Evolutionary conservation across 2,888 invertebrate genomes (phyloP), one percentile per base, ranked within the genome.

Genomic region (Tetheella fluctuosa): DNA sequence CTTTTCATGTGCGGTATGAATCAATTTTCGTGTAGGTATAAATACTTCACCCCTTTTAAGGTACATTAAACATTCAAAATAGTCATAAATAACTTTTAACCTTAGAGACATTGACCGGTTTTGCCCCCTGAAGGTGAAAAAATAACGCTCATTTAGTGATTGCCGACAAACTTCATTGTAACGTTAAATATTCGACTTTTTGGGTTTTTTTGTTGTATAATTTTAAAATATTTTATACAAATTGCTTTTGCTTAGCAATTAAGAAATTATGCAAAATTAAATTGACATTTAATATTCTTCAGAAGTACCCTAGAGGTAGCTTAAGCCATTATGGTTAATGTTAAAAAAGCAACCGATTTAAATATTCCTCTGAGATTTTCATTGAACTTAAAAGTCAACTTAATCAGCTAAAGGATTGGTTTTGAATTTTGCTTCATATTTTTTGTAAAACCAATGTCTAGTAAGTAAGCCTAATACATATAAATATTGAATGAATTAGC

Each of bases 401-500:
- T 34, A 10, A 30, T 28, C 7, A 1, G 7, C 1, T 8, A 34
- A 34, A 34, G 34, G 13, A 34, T 34, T 12, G 13, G 34, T 0
- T 13, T 4, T 3, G 34, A 13, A 34, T 13, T 13, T 13, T 34
- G 13, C 13, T 13, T 7, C 13, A 1, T 7, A 8, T 30, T 30
- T 30, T 30, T 1, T 8, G 7, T 30, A 30, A 8, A 8, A 30
- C 7, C 2, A 17, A 2, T 42, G 6, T 42, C 4, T 17, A 39
- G 37, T 25, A 39, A 39, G 13, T 15, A 1, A 15, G 15, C 0
- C 37, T 48, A 48, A 48, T 42, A 17, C 17, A 42, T 17, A 15
- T 42, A 42, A 42, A 17, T 17, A 17, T 17, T 7, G 42, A 42
- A 7, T 39, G 30, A 52, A 57, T 58, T 59, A 61, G 59, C 62